Base-by-base conservation (phyloP, 2,888 invertebrate species). In the Belgica antarctica region DNA sequence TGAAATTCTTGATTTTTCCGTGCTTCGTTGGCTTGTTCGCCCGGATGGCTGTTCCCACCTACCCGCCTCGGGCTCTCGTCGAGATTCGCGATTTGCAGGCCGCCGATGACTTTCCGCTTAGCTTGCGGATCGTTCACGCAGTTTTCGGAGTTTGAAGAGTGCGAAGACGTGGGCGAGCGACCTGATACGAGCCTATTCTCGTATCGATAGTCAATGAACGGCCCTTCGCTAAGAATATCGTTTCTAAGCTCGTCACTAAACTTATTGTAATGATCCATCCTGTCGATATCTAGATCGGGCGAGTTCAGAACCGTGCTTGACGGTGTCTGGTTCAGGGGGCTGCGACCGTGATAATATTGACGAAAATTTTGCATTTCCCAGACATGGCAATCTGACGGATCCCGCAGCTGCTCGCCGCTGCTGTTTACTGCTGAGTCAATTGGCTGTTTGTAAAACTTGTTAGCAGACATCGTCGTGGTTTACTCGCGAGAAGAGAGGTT, bases 21-120 rank as follows among this genome's bases (percentile, higher is more conserved):
- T 76, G 87, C 85, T 71, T 85, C 82, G 74, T 86, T 85, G 73
- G 89, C 88, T 41, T 87, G 84, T 81, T 34, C 34, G 7, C 7
- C 12, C 12, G 76, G 65, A 3, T 31, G 28, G 22, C 34, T 72
- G 59, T 72, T 73, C 28, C 59, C 81, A 73, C 93, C 94, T 77
- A 94, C 94, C 74, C 94, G 85, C 74, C 93, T 82, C 15, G 94
- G 94, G 47, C 94, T 94, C 15, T 92, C 94, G 74, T 94, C 93
- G 77, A 95, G 95, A 77, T 94, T 92, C 19, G 94, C 93, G 74
- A 95, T 94, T n/a, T 94, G 94, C 57, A 80, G 72, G 10, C 41
- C 69, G 15, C 69, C 69, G 15, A 69, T 69, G 7, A 69, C 34
- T 28, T 36, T 57, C 71, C 36, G 57, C n/a, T 69, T 69, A 15